Evolutionary conservation across 2,113 vertebrate genomes (phyloP).

Genomic region (Pitta sordida): DNA sequence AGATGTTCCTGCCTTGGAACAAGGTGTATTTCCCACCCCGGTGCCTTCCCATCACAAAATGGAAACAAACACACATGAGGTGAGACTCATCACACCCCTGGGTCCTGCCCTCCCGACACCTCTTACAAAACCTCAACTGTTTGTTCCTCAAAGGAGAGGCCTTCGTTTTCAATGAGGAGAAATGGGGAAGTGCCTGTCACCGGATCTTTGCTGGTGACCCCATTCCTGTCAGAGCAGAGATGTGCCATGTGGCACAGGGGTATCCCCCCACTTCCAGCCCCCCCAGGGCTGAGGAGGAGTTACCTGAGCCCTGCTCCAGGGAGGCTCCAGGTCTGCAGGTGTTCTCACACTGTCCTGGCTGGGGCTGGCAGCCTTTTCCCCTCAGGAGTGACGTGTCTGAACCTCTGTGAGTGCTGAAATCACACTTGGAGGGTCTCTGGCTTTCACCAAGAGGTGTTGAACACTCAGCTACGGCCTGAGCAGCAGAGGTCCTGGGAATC

Average conservation of each 20-base stretch:
- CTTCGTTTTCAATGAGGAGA: background rate
- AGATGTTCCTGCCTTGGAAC: background rate
- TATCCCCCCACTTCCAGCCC: background rate
- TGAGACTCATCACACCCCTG: background rate
- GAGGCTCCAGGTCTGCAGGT: background rate
- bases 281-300: background rate
- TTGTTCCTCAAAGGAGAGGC: background rate
- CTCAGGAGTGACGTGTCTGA: background rate
- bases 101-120: background rate
- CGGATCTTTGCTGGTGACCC: background rate
- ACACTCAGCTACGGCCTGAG: accelerated
- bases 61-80: background rate
- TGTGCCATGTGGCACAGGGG: accelerated
- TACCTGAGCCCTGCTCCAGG: background rate
- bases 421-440: background rate
- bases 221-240: background rate
- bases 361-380: background rate
- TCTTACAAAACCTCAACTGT: background rate
- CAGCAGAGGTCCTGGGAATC: background rate
- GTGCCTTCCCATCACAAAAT: background rate
- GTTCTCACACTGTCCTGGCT: background rate
- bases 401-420: background rate
- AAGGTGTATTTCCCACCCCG: background rate
- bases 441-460: background rate
- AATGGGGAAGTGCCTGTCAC: background rate